A percentile compares a stretch with the other conserved stretches of the same genome.
These are phyloP conservation scores for Habrosyne pyritoides DNA, from an alignment of 2,888 invertebrate genomes.

Conservation along the genomic window DNA sequence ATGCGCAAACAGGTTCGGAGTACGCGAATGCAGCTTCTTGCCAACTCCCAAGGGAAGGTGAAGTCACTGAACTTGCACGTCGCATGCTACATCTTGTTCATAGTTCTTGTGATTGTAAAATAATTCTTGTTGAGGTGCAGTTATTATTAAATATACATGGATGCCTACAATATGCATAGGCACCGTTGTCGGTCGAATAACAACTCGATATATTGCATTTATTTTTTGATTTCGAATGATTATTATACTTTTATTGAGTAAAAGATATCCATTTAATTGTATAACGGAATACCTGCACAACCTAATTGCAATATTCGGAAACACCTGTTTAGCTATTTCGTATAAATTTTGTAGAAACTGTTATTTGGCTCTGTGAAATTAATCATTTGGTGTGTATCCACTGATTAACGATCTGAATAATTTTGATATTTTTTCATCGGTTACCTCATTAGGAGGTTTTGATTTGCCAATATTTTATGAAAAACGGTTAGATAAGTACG, in stretches of 20 bases:
- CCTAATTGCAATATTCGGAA: neutral
- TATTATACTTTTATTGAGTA: neutral
- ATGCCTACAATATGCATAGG: neutral
- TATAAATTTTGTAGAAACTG: neutral
- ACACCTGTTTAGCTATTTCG: neutral
- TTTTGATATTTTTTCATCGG: neutral
- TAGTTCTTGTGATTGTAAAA: conserved; percentile 77
- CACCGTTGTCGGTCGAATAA: neutral
- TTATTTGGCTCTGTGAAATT: conserved; percentile 1
- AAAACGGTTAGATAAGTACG: neutral
- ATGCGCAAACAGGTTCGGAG: conserved; percentile 76
- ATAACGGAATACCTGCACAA: neutral
- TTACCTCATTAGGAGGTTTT: neutral
- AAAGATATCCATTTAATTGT: neutral
- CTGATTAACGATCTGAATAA: neutral
- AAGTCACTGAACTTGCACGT: conserved; percentile 79
- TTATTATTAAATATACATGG: conserved; percentile 36
- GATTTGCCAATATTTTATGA: neutral
- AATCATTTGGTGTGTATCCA: neutral
- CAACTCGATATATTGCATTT: neutral
- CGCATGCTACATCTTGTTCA: conserved; percentile 72
- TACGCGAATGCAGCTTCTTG: conserved; percentile 76
- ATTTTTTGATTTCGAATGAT: neutral
- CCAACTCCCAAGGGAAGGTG: conserved; percentile 73
- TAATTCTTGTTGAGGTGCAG: conserved; percentile 59